Evolutionary conservation across 2,888 invertebrate species (phyloP).

Genomic region (Drosophila fulvimacula): DNA sequence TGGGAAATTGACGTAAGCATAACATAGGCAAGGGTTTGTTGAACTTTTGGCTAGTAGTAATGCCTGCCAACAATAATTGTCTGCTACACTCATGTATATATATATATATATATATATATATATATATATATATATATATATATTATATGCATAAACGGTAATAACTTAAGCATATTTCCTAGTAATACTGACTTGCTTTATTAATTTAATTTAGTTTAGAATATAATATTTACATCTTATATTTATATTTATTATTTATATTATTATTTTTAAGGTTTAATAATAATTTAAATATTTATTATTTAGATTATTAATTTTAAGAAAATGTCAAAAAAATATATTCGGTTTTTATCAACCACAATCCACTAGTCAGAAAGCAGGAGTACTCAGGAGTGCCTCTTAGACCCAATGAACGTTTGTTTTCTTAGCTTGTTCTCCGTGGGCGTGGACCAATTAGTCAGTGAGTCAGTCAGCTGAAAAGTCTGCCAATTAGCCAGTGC

Average conservation of each 20-base stretch:
- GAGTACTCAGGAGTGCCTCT: background rate
- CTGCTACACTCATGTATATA: background rate
- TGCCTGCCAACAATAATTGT: background rate
- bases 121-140: too few relatives aligned
- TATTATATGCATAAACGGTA: background rate
- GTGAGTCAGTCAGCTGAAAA: background rate
- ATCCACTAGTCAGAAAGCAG: background rate
- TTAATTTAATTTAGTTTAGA: too few relatives aligned
- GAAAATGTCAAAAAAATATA: too few relatives aligned
- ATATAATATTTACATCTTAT: too few relatives aligned
- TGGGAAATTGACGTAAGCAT: too few relatives aligned
- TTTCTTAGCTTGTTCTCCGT: background rate
- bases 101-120: too few relatives aligned
- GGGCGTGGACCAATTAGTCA: constrained; percentile 2
- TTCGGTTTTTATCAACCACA: too few relatives aligned
- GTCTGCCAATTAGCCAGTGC: constrained; percentile 3
- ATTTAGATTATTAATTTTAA: too few relatives aligned
- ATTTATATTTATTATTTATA: too few relatives aligned
- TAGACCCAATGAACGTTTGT: background rate
- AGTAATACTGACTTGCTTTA: too few relatives aligned
- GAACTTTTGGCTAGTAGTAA: background rate
- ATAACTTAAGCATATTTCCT: background rate
- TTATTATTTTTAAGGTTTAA: too few relatives aligned
- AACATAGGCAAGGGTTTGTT: background rate
- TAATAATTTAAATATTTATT: too few relatives aligned